Evolutionary conservation across 1,140 invertebrate species (phyloP), one percentile per base, ranked within the genome.

Genomic region (Rhysida immarginata): DNA sequence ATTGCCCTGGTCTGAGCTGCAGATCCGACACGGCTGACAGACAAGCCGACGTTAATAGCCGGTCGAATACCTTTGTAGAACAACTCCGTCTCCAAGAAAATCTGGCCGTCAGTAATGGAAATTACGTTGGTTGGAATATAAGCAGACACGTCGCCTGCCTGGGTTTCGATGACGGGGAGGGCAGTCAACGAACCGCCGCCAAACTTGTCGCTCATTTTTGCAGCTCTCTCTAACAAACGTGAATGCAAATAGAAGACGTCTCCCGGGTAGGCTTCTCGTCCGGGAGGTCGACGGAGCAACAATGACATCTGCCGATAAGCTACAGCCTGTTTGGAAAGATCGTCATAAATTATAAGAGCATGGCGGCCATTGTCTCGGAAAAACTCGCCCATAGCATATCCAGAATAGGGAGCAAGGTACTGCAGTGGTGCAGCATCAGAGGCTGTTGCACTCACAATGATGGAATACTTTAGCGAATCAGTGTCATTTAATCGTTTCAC

Each of bases 91-190:
- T 99, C 96, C 83, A 99, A 93, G 85, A 99, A 99, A 76, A 99
- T 99, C 75, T 99, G 96, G 62, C 96, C 96, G 67, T 99, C 96
- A 66, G 96, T 99, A 75, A 99, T 99, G 69, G 96, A 99, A 76
- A 99, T 99, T 60, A 99, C 96, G 73, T 99, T 99, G 74, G 96
- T 99, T 69, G 96, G 96, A 83, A 99, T 99, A 83, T 99, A 99
- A 59, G 96, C 96, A 49, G 96, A 99, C 73, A 99, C 96, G 77
- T 99, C 96, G 78, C 96, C 96, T 71, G 96, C 96, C 76, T 80
- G 82, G 52, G 95, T 99, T 74, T 99, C 96, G 74, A 99, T 99
- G 64, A 99, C 87, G 27, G 96, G 96, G 61, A 99, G 76, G 64
- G 96, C 96, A 64, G 96, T 99, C 53, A 99, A 78, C 20, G 96